Base-by-base conservation (phyloP, 30 jellyfish, hydroid and myxozoan genomes). In the Haliclystus octoradiatus region DNA sequence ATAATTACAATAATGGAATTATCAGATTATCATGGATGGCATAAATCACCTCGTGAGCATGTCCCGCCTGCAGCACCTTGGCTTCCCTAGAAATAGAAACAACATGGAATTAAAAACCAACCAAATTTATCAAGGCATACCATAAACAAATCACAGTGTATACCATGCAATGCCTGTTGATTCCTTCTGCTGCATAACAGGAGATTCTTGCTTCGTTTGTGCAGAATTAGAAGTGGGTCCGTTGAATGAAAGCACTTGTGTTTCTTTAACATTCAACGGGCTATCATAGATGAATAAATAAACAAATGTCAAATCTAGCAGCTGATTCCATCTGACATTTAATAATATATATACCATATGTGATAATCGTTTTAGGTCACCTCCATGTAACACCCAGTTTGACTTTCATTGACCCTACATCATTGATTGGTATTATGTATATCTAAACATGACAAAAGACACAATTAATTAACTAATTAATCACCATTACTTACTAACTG, bases 381-480 rank as follows among this genome's bases (percentile, higher is more conserved):
- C 84, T 76, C 95, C 95, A 84, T 1, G 66, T 33, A 7, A 61
- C 95, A 28, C 85, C 75, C 49, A 84, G 81, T 68, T 84, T 84
- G 28, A 84, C 31, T 52, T 84, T 84, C 30, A 84, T 52, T 23
- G 93, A 52, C 47, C 95, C 95, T 15, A 84, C 76, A 30, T 80
- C 52, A 62, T 84, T 84, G 0, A 84, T 73, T 50, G 95, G 95
- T 2, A 84, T 72, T 2, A 84, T 73, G 47, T 68, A 84, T 57
- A 71, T 90, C 95, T 84, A 31, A 32, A 82, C 31, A 33, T 14
- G 29, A 66, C n/a, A 28, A 13, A 46, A n/a, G n/a, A n/a, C n/a
- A n/a, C n/a, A n/a, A n/a, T n/a, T 40, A 40, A 68, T 15, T 5
- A 34, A n/a, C n/a, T 52, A 63, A 13, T 22, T 13, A 63, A 29